Conservation (phyloP, 2,888 invertebrate genomes). For the Geophilus truncorum region DNA sequence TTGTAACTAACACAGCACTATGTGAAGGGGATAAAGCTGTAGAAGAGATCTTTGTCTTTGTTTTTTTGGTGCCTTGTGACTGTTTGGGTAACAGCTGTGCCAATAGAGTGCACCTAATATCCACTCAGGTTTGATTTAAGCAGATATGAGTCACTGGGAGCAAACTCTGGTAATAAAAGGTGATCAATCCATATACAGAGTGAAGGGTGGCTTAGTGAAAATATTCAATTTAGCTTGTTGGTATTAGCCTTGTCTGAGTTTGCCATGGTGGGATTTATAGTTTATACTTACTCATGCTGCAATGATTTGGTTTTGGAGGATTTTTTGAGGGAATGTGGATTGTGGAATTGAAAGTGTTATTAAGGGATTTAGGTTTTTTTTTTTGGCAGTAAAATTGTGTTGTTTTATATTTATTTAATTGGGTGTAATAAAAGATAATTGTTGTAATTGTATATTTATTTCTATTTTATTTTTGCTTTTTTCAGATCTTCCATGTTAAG, state of each 20-base stretch:
- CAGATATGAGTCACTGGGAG: not conserved
- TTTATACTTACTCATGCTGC: not conserved
- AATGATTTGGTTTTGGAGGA: not conserved
- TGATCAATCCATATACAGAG: not conserved
- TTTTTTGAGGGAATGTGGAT: not conserved
- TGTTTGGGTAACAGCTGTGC: conserved; percentile 16
- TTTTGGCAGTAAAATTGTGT: no score
- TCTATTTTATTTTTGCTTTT: not conserved
- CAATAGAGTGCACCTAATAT: conserved; percentile 15
- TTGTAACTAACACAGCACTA: not conserved
- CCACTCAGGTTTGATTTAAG: conserved; percentile 20
- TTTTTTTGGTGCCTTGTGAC: not conserved
- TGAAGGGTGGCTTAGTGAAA: not conserved
- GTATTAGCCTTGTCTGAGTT: not conserved
- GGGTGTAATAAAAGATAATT: not conserved
- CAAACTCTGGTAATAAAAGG: conserved; percentile 8
- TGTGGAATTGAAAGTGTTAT: no score
- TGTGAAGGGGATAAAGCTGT: no score
- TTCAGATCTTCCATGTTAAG: not conserved
- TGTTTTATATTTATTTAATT: no score
- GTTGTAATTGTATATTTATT: not conserved
- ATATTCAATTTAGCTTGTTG: not conserved
- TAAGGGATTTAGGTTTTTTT: no score
- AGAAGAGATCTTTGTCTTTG: not conserved
- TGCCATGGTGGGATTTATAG: not conserved